A percentile compares a stretch with the other conserved stretches of the same genome.
phyloP scores from a whole-genome alignment of 2,113 vertebrate genomes.

The Syngnathus typhle region DNA sequence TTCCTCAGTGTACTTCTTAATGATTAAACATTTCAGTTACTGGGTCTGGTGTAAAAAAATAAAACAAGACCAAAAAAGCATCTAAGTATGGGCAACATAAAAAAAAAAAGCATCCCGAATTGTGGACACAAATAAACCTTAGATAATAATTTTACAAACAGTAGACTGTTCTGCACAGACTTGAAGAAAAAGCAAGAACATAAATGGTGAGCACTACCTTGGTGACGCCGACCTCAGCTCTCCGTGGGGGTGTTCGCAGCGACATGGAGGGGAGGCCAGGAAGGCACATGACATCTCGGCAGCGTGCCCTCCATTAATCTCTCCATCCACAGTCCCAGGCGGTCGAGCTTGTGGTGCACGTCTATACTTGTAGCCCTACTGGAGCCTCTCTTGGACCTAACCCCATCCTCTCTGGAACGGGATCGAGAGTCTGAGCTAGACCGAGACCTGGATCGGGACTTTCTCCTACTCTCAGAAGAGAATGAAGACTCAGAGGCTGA shows the following conservation, averaged over 20 bases:
- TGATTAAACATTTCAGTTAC: constrained; percentile 9
- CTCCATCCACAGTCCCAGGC: constrained; percentile 92
- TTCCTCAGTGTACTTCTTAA: neutral
- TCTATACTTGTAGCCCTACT: constrained; percentile 71
- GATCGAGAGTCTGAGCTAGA: constrained; percentile 63
- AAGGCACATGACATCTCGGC: constrained; percentile 81
- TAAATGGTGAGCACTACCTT: neutral
- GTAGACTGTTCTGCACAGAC: constrained; percentile 8
- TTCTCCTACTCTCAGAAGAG: constrained; percentile 46
- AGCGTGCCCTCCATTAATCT: constrained; percentile 86
- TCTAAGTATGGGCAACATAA: neutral
- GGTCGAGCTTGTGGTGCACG: constrained; percentile 83
- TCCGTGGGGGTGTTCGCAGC: constrained; percentile 20
- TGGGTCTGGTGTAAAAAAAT: neutral
- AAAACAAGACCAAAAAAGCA: neutral
- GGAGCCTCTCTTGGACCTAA: constrained; percentile 24
- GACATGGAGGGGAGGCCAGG: constrained; percentile 77
- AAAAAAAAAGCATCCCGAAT: neutral
- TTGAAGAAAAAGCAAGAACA: constrained; percentile 11
- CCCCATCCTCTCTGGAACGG: constrained; percentile 58
- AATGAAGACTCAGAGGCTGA: constrained; percentile 45
- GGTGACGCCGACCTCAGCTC: constrained; percentile 36
- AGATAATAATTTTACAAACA: constrained; percentile 13
- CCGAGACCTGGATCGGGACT: constrained; percentile 60
- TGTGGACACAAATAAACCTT: neutral